These are phyloP conservation scores for Caenorhabditis panamensis DNA, from an alignment of 2,888 invertebrate species.

Conservation along the genomic window DNA sequence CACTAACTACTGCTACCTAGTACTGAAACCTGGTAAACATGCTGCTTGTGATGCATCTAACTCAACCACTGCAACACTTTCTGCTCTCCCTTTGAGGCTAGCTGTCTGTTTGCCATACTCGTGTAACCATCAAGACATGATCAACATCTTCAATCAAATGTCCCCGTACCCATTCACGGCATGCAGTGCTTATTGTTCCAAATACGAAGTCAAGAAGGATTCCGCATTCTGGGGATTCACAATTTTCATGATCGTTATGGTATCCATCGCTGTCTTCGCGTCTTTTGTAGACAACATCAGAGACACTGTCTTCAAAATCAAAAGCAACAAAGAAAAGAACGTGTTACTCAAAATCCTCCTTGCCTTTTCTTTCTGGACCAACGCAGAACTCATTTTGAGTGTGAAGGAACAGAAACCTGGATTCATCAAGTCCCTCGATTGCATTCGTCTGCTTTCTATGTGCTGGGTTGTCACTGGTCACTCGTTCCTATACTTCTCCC, in stretches of 20 bases:
- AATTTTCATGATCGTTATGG: conserved; percentile 29
- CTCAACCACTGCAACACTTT: conserved; percentile 3
- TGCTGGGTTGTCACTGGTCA: conserved; percentile 71
- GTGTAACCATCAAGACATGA: conserved; percentile 26
- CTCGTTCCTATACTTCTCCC: conserved; percentile 10
- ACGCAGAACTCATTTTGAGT: conserved; percentile 46
- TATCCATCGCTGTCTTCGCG: conserved; percentile 5
- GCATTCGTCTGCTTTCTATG: conserved; percentile 73
- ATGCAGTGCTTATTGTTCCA: conserved; percentile 24
- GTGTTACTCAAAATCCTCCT: conserved; percentile 18
- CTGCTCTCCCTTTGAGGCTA: too few relatives aligned
- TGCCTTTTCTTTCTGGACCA: conserved; percentile 61
- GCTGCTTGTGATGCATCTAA: conserved; percentile 9
- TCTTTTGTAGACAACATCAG: conserved; percentile 28
- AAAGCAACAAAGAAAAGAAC: neutral
- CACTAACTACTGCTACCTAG: conserved; percentile 54
- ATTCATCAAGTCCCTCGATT: conserved; percentile 68
- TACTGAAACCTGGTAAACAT: conserved; percentile 31
- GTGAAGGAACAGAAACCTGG: conserved; percentile 59
- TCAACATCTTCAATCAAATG: conserved; percentile 22
- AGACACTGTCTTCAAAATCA: neutral
- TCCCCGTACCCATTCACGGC: conserved; percentile 21
- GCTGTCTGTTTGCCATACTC: conserved; percentile 57
- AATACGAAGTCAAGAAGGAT: conserved; percentile 28
- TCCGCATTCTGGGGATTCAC: conserved; percentile 45